These are phyloP conservation scores for Ameiurus melas DNA, from an alignment of 2,113 vertebrate genomes.

Conservation along the genomic window DNA sequence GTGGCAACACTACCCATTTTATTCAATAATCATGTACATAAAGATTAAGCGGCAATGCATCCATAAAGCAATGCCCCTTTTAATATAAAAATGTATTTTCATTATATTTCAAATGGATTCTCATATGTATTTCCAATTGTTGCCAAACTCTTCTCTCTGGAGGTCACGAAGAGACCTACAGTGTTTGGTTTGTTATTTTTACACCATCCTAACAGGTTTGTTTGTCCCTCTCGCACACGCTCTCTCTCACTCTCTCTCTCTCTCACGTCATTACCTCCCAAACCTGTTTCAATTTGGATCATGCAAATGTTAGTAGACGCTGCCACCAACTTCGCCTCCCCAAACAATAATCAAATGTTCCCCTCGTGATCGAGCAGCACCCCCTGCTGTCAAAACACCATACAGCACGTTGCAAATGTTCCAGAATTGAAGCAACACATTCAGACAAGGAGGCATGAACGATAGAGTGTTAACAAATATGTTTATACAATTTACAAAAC, in stretches of 20 bases:
- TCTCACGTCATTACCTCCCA: background rate
- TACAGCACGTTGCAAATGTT: background rate
- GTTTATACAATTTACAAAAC: constrained; percentile 32
- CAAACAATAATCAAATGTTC: background rate
- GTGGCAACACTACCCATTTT: background rate
- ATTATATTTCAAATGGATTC: background rate
- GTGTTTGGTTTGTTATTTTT: background rate
- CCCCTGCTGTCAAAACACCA: constrained; percentile 34
- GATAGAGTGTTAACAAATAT: constrained; percentile 19
- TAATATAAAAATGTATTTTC: background rate
- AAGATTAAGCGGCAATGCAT: background rate
- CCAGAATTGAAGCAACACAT: background rate
- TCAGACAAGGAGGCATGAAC: background rate
- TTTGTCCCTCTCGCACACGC: background rate
- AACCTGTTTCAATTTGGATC: constrained; percentile 1
- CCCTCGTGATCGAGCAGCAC: background rate
- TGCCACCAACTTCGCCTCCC: background rate
- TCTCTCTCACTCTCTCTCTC: background rate
- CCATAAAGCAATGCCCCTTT: background rate
- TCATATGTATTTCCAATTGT: background rate
- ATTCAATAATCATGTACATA: background rate
- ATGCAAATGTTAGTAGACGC: background rate
- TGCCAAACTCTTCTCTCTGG: background rate
- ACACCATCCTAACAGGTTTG: background rate
- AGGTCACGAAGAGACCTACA: background rate